phyloP scores from a whole-genome alignment of 2,888 invertebrate genomes.

The Cryptocheilus praepositus region DNA sequence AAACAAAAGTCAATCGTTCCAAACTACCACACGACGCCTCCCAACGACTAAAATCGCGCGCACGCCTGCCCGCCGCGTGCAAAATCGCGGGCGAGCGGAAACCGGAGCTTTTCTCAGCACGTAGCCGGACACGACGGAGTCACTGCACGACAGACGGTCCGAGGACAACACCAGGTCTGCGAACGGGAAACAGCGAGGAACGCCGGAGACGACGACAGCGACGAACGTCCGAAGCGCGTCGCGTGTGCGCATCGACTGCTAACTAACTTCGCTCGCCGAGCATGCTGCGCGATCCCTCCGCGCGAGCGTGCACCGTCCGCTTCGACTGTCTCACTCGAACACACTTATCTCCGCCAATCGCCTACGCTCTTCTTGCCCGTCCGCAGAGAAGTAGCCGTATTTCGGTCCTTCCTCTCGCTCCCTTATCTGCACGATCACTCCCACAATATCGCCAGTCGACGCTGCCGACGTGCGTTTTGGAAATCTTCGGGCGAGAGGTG shows the following conservation, averaged over 20 bases:
- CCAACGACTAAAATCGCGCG: too few relatives aligned
- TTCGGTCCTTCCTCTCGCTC: slow-evolving; percentile 8
- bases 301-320: slow-evolving; percentile 22
- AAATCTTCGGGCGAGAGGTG: too few relatives aligned
- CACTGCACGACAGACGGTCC: background rate
- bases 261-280: slow-evolving; percentile 69
- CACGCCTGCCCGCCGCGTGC: too few relatives aligned
- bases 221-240: slow-evolving; percentile 69
- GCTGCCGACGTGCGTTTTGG: too few relatives aligned
- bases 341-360: slow-evolving; percentile 32
- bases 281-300: slow-evolving; percentile 50
- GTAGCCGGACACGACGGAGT: background rate
- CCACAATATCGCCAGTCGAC: slow-evolving; percentile 9
- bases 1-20: too few relatives aligned
- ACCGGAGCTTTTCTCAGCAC: slow-evolving; percentile 37
- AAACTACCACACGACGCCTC: too few relatives aligned
- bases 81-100: slow-evolving; percentile 40
- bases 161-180: background rate
- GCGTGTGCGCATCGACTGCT: slow-evolving; percentile 74
- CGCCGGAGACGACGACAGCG: too few relatives aligned
- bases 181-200: background rate
- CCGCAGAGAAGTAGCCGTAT: slow-evolving; percentile 5
- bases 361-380: slow-evolving; percentile 8
- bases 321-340: slow-evolving; percentile 25
- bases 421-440: slow-evolving; percentile 6